Evolutionary conservation across 2,113 vertebrate species (phyloP), one percentile per base, ranked within the genome.

Genomic region (Acanthisitta chloris): DNA sequence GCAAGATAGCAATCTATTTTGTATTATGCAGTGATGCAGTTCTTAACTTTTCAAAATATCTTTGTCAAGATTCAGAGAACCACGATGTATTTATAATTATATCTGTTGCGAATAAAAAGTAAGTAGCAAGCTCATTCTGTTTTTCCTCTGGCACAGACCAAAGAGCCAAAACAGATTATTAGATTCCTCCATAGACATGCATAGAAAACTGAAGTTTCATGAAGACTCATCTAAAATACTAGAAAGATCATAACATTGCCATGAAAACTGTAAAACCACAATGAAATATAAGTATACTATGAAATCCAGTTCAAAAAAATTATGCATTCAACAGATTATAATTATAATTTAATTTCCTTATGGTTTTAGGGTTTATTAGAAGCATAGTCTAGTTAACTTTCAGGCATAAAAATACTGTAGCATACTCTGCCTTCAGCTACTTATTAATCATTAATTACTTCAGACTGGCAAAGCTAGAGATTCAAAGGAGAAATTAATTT

Each of bases 101-200:
- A 31, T 18, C 8, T 40, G 6, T 28, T 59, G 46, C 33, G 78
- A 85, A 76, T 18, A 34, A 69, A 51, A 82, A 54, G 2, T 29
- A 42, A 65, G 3, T 28, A 59, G 5, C 1, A 1, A 6, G 2
- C 38, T 49, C 4, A 25, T 66, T 69, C 20, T 51, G 4, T 12
- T 70, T 86, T 70, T 57, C 9, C 3, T 48, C 10, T 86, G 31
- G 11, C 16, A 61, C 24, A 52, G 34, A 76, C 40, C 12, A 52
- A 13, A n/a, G 4, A 49, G 21, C n/a, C 4, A 34, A 88, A 85
- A 24, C 8, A 61, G 20, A 29, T 14, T 34, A 13, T 28, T 6
- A 46, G 5, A 31, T 85, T 64, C 42, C 29, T 81, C 8, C 20
- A 17, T 5, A 59, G 33, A n/a, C 5, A 52, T 21, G 2, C 19